Percentiles rank a stretch among this genome's conserved stretches.
Conservation (phyloP, 2,888 invertebrate species). For the Sphaerophoria taeniata region DNA sequence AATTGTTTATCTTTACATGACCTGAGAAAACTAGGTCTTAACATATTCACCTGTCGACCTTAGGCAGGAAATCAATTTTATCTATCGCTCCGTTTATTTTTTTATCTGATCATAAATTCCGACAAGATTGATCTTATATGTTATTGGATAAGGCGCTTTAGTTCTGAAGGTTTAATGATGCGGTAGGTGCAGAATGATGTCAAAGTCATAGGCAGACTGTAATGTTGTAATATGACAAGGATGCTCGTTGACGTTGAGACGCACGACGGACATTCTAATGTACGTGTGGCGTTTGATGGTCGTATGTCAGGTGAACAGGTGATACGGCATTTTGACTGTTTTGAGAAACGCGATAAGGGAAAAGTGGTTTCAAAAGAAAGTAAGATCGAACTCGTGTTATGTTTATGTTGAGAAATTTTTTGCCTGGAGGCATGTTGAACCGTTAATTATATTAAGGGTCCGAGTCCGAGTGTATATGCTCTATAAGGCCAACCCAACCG, state of each 20-base stretch:
- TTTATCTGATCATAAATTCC: conserved; percentile 73
- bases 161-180: conserved; percentile 57
- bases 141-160: conserved; percentile 26
- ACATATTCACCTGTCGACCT: conserved; percentile 65
- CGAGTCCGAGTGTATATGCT: too few species aligned
- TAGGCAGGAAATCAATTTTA: conserved; percentile 42
- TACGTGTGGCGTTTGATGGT: conserved; percentile 61
- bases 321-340: conserved; percentile 11
- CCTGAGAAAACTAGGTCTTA: conserved; percentile 30
- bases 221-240: conserved; percentile 49
- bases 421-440: too few species aligned
- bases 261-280: conserved; percentile 40
- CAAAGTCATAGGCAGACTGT: conserved; percentile 52
- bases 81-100: conserved; percentile 66
- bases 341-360: too few species aligned
- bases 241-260: conserved; percentile 57
- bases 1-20: conserved; percentile 59
- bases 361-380: neutral
- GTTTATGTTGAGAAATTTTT: too few species aligned
- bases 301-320: conserved; percentile 51
- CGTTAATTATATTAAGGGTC: too few species aligned
- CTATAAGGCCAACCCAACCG: too few species aligned
- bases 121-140: conserved; percentile 55
- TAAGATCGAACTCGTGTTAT: too few species aligned
- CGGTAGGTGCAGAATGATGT: conserved; percentile 70